Percentiles rank a stretch among this genome's conserved stretches.
These are phyloP conservation scores for Hexactinellida sp. DNA, from an alignment of 37 sponge, comb jelly and placozoan species.

Conservation along the genomic window DNA sequence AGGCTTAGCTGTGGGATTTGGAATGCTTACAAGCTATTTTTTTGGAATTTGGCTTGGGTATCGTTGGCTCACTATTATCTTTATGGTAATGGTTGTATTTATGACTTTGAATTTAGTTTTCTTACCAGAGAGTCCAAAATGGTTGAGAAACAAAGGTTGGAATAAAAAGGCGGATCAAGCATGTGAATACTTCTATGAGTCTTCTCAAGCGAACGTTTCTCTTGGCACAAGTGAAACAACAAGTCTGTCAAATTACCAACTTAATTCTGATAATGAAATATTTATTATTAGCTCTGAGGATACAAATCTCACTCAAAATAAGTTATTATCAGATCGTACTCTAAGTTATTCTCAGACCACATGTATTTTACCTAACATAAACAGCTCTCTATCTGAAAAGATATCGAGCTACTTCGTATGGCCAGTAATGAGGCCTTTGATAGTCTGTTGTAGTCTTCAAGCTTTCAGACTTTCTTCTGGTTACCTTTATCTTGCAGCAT, in stretches of 20 bases:
- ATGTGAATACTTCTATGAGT: not conserved
- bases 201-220: not conserved
- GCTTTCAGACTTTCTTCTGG: not conserved
- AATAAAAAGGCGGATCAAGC: not conserved
- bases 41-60: not conserved
- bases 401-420: not conserved
- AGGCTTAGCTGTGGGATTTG: not conserved
- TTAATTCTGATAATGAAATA: too few species aligned
- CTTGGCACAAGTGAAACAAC: not conserved
- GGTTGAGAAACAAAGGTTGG: not conserved
- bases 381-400: not conserved
- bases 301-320: too few species aligned
- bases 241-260: too few species aligned
- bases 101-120: not conserved
- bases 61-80: not conserved
- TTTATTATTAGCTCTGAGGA: not conserved
- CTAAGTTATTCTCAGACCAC: too few species aligned
- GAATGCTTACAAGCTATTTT: not conserved
- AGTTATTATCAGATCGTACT: too few species aligned
- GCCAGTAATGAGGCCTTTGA: not conserved
- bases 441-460: not conserved
- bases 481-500: not conserved
- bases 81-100: not conserved
- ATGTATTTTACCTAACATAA: too few species aligned
- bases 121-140: not conserved